Conservation (phyloP, 2,888 invertebrate species). For the Apotomis capreana region DNA sequence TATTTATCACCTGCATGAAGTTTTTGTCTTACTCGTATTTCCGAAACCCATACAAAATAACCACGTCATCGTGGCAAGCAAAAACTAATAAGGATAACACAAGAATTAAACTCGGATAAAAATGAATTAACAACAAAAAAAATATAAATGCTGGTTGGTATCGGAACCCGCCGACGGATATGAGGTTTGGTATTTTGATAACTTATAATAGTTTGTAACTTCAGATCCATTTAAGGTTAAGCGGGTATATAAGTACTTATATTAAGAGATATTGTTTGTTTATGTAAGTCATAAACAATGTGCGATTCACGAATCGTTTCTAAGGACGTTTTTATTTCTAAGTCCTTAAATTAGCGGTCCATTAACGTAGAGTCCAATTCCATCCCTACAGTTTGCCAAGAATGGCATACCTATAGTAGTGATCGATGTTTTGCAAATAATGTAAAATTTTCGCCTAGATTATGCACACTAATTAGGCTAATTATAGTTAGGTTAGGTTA, state of each 20-base stretch:
- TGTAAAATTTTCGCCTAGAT: no score
- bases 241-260: not conserved
- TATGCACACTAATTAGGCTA: no score
- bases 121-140: constrained; percentile 16
- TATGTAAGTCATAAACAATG: no score
- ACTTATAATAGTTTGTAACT: not conserved
- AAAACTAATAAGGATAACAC: constrained; percentile 67
- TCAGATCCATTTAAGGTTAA: no score
- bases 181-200: not conserved
- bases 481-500: no score
- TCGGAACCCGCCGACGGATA: constrained; percentile 5
- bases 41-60: constrained; percentile 47
- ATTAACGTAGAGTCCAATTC: no score
- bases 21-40: not conserved
- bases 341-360: no score
- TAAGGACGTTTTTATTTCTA: no score
- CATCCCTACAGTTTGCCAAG: no score
- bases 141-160: constrained; percentile 1
- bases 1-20: not conserved
- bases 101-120: constrained; percentile 66
- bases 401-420: no score
- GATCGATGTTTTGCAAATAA: no score
- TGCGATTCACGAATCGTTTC: no score
- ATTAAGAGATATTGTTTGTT: not conserved
- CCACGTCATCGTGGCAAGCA: constrained; percentile 58